Evolutionary conservation across 2,888 invertebrate species (phyloP), one percentile per base, ranked within the genome.

Genomic region (Aphelenchoides bicaudatus): DNA sequence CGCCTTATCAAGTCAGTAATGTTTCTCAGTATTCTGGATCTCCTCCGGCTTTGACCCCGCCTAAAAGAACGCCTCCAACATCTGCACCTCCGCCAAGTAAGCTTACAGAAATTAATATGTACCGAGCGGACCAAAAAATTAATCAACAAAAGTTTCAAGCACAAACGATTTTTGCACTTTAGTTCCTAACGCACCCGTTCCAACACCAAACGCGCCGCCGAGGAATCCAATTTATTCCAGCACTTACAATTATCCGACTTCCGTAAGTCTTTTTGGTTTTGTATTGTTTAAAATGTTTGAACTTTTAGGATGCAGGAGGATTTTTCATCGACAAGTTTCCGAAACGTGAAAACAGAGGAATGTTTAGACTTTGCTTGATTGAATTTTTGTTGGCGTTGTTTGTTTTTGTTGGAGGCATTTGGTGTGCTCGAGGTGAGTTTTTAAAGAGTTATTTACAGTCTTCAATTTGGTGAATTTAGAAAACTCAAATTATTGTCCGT

Each of bases 401-500:
- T 13, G 66, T 76, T 48, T 58, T 77, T 39, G 70, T 59, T 10
- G 71, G 70, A 13, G 77, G 77, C 4, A 67, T 77, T 51, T 74
- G 74, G 74, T 78, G 77, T 50, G 64, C 66, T 34, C 61, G 66
- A 8, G n/a, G n/a, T n/a, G n/a, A n/a, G n/a, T n/a, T n/a, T n/a
- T n/a, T n/a, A n/a, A n/a, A n/a, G n/a, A n/a, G n/a, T n/a, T n/a
- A n/a, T n/a, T n/a, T n/a, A n/a, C n/a, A n/a, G n/a, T n/a, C n/a
- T n/a, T n/a, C n/a, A n/a, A n/a, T n/a, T n/a, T n/a, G n/a, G n/a
- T n/a, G n/a, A n/a, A n/a, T n/a, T n/a, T n/a, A n/a, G 72, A 75
- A 53, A 73, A 73, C n/a, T 60, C 74, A 5, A 70, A 74, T 49
- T 77, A 78, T 55, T 78, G 77, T 49, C 77, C 77, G n/a, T 76